Percentiles rank a stretch among this genome's conserved stretches.
phyloP scores from a whole-genome alignment of 1,140 invertebrate genomes.

The Sitobion miscanthi region DNA sequence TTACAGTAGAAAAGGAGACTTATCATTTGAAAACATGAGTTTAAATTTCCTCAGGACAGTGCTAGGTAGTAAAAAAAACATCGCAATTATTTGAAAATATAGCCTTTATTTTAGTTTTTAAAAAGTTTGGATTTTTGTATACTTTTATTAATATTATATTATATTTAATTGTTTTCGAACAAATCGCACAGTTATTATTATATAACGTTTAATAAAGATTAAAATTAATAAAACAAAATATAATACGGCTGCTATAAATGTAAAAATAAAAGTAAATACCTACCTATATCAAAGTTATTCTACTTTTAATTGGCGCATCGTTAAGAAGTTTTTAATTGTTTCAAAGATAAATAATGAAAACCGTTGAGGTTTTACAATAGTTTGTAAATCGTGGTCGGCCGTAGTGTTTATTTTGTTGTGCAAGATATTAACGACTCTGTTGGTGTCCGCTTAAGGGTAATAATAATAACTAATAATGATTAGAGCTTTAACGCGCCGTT shows the following conservation, averaged over 20 bases:
- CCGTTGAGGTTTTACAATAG: not conserved
- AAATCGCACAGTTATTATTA: not conserved
- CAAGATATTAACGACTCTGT: not conserved
- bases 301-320: not conserved
- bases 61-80: not conserved
- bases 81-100: too few relatives aligned
- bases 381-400: not conserved
- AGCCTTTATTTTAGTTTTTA: too few relatives aligned
- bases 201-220: not conserved
- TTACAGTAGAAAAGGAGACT: too few relatives aligned
- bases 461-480: slow-evolving; percentile 14
- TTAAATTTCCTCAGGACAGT: not conserved
- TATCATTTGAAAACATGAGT: too few relatives aligned
- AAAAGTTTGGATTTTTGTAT: too few relatives aligned
- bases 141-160: not conserved
- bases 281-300: not conserved
- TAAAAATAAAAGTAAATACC: not conserved
- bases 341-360: not conserved
- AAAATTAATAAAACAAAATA: too few relatives aligned
- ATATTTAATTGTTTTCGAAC: too few relatives aligned
- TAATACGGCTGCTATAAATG: not conserved
- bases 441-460: not conserved
- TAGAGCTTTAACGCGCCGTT: not conserved
- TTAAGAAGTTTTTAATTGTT: not conserved
- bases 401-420: not conserved